Base-by-base conservation (phyloP, 2,113 vertebrate genomes). In the Embiotoca jacksoni region DNA sequence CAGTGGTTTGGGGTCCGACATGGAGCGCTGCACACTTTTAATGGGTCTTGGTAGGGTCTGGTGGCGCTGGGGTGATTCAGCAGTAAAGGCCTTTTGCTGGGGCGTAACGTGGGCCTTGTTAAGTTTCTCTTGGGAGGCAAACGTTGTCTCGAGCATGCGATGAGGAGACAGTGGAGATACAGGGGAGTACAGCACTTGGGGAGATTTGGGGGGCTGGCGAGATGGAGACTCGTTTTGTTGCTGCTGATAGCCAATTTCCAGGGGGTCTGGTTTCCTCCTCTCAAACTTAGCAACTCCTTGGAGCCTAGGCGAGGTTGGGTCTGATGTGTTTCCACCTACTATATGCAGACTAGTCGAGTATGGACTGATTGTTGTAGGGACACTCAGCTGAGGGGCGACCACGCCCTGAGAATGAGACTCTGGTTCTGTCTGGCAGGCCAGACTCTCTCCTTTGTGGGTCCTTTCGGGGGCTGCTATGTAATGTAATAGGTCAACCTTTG, bases 1-100 rank as follows among this genome's bases (percentile, higher is more conserved):
- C 89, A 99, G 96, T 89, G 98, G 98, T 83, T 99, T 99, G 62
- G 98, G 98, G 89, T 99, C 98, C 0, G 98, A 99, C 94, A 99
- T 94, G 67, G 98, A 99, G 66, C 98, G 96, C 87, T 99, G 98
- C 87, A 99, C 96, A 93, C 95, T 99, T 95, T 98, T 99, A 89
- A 99, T 96, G 77, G 98, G 98, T 72, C 97, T 96, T 4, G 97
- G 98, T 84, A 99, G 88, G 0, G 96, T 96, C 91, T 98, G 98
- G 88, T 98, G 97, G 78, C 95, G 96, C 75, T 96, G 96, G 33
- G 95, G 90, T 2, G 95, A 95, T 89, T 99, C 97, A 0, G 96
- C 77, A 9, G 95, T 95, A 82, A 98, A 98, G 72, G 98, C 96
- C 88, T 99, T 99, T 93, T 99, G 98, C 93, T 99, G 98, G 0